Conservation (phyloP, 1,140 invertebrate genomes). For the Drosophila gunungcola region DNA sequence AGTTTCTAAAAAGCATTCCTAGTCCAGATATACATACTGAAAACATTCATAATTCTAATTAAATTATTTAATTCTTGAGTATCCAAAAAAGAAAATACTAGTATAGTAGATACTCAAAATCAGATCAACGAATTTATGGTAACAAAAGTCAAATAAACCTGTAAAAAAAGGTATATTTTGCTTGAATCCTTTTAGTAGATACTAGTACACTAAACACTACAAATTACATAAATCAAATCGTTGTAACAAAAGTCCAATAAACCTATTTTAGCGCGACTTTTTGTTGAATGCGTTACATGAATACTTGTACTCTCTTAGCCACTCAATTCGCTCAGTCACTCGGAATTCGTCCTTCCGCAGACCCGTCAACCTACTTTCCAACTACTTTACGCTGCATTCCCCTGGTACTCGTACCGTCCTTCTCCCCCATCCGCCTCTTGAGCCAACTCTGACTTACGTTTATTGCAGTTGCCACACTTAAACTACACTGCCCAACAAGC, state of each 20-base stretch:
- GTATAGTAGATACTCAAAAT: too few relatives aligned
- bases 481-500: slow-evolving; percentile 6
- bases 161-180: too few relatives aligned
- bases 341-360: neutral
- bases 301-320: neutral
- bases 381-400: slow-evolving; percentile 6
- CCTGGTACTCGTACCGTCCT: neutral
- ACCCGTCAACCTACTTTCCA: slow-evolving; percentile 21
- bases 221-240: too few relatives aligned
- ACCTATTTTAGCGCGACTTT: neutral
- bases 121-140: too few relatives aligned
- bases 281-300: neutral
- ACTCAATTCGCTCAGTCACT: slow-evolving; percentile 19
- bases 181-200: too few relatives aligned
- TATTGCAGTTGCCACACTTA: slow-evolving; percentile 17
- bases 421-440: neutral
- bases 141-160: too few relatives aligned
- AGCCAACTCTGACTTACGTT: slow-evolving; percentile 3
- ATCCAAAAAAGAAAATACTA: too few relatives aligned
- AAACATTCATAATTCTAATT: too few relatives aligned
- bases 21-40: too few relatives aligned
- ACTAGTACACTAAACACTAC: too few relatives aligned
- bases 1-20: too few relatives aligned
- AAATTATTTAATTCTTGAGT: too few relatives aligned
- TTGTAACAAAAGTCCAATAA: neutral